A percentile compares a stretch with the other conserved stretches of the same genome.
Evolutionary conservation across 1,140 invertebrate genomes (phyloP).

Genomic region (Drosophila busckii): DNA sequence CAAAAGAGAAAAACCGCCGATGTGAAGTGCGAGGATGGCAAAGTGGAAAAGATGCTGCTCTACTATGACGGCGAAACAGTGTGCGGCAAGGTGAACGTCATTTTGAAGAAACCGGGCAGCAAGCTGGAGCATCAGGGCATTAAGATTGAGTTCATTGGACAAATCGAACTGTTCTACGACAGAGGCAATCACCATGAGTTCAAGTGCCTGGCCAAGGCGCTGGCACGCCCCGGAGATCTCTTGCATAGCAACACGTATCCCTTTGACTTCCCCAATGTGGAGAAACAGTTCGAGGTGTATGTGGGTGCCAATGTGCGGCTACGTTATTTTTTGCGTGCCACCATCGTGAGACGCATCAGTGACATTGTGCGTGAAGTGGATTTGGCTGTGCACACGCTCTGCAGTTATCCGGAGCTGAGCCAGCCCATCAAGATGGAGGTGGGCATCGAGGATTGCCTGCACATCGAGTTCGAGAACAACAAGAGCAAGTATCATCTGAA

Average conservation of each 20-base stretch:
- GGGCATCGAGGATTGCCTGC: slow-evolving; percentile 98
- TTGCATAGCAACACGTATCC: slow-evolving; percentile 95
- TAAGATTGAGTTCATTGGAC: slow-evolving; percentile 99
- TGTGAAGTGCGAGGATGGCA: slow-evolving; percentile 98
- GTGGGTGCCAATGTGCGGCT: slow-evolving; percentile 97
- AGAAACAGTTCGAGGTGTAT: slow-evolving; percentile 99
- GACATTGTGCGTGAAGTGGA: slow-evolving; percentile 98
- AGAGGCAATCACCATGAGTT: slow-evolving; percentile 99
- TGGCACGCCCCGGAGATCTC: slow-evolving; percentile 97
- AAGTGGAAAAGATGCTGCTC: slow-evolving; percentile 95
- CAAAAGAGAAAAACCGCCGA: slow-evolving; percentile 95
- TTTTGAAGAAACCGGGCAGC: slow-evolving; percentile 94
- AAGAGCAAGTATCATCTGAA: slow-evolving; percentile 98
- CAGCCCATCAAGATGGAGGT: slow-evolving; percentile 99
- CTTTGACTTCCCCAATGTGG: slow-evolving; percentile 98
- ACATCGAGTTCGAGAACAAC: slow-evolving; percentile 99
- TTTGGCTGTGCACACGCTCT: slow-evolving; percentile 97
- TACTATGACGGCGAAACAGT: slow-evolving; percentile 99
- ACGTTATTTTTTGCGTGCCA: slow-evolving; percentile 97
- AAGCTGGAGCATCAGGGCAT: slow-evolving; percentile 99
- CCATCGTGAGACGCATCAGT: slow-evolving; percentile 94
- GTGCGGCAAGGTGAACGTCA: slow-evolving; percentile 97
- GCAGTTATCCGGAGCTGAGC: slow-evolving; percentile 98
- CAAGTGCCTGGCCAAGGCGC: slow-evolving; percentile 95
- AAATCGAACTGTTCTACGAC: slow-evolving; percentile 99